Conservation (phyloP, 1,140 invertebrate genomes). For the Drosophila sp. region DNA sequence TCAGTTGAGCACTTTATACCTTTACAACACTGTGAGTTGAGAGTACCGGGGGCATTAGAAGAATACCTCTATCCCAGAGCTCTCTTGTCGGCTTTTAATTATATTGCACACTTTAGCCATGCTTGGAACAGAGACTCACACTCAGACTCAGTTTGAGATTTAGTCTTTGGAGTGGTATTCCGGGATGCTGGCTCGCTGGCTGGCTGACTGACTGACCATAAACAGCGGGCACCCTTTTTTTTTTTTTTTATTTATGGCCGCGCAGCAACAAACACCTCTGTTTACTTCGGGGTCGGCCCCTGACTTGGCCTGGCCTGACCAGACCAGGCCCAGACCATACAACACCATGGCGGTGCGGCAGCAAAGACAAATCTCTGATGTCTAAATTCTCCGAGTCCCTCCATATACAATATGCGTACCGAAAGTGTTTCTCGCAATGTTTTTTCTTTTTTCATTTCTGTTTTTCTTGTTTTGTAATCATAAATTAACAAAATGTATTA, state of each 20-base stretch:
- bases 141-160: constrained; percentile 22
- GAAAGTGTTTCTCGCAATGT: constrained; percentile 9
- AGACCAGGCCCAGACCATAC: background rate
- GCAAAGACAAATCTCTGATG: constrained; percentile 41
- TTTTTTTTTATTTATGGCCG: constrained; percentile 76
- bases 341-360: constrained; percentile 15
- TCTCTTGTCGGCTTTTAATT: constrained; percentile 82
- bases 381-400: constrained; percentile 63
- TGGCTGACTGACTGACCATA: constrained; percentile 58
- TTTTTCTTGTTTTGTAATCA: constrained; percentile 71
- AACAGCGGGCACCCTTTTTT: constrained; percentile 77
- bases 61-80: constrained; percentile 53
- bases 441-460: too few relatives aligned
- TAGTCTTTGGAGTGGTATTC: constrained; percentile 27
- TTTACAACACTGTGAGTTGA: constrained; percentile 58
- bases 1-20: constrained; percentile 57
- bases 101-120: constrained; percentile 82
- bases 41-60: constrained; percentile 66
- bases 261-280: constrained; percentile 77
- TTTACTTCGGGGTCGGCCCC: constrained; percentile 54
- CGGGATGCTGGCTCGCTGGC: constrained; percentile 23
- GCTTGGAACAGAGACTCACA: constrained; percentile 55
- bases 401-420: constrained; percentile 21
- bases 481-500: constrained; percentile 83
- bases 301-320: constrained; percentile 35